Percentiles rank a stretch among this genome's conserved stretches.
These are phyloP conservation scores for Patella caerulea DNA, from an alignment of 2,888 invertebrate genomes.

Conservation along the genomic window DNA sequence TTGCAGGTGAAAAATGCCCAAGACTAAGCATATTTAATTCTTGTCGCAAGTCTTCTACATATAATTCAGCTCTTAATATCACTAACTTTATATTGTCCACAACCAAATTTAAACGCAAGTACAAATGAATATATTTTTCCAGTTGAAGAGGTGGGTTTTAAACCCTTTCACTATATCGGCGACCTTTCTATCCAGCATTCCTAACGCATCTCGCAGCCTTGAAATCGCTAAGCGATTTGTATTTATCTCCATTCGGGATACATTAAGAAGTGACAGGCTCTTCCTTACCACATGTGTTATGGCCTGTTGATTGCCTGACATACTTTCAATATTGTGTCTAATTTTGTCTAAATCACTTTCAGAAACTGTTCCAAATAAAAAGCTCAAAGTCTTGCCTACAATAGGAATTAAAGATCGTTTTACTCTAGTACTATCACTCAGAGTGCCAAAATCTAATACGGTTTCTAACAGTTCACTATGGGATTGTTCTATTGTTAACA, in stretches of 20 bases:
- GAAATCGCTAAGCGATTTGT: background rate
- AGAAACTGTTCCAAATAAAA: conserved; percentile 23
- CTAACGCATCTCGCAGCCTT: background rate
- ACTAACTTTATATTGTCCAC: background rate
- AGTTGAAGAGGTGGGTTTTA: background rate
- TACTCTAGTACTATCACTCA: background rate
- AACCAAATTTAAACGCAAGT: background rate
- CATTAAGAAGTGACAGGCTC: conserved; percentile 21
- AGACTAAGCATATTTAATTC: background rate
- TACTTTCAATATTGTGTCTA: conserved; percentile 18
- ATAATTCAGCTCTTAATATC: background rate
- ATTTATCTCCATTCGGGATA: conserved; percentile 18
- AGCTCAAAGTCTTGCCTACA: conserved; percentile 18
- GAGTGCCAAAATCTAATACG: background rate
- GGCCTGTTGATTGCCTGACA: conserved; percentile 25
- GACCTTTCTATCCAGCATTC: background rate
- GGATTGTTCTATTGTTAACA: background rate
- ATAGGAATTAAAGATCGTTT: conserved; percentile 10
- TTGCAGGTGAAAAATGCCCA: background rate
- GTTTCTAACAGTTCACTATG: background rate
- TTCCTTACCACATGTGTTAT: conserved; percentile 25
- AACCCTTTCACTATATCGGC: background rate
- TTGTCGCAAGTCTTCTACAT: background rate
- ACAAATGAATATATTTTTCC: background rate
- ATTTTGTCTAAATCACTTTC: conserved; percentile 22